Conservation (phyloP, 2,888 invertebrate species). For the Invenusta paracnida region DNA sequence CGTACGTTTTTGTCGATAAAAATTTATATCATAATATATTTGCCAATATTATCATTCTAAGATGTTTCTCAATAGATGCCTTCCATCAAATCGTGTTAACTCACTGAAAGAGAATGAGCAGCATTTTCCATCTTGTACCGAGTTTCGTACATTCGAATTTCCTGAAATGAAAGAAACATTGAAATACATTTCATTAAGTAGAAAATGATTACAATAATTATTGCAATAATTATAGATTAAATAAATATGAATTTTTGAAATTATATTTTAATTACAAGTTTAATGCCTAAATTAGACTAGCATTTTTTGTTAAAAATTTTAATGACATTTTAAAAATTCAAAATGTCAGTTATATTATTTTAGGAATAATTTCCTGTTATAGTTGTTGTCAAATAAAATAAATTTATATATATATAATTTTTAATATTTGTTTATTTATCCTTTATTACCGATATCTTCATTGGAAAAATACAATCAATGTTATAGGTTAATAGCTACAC, state of each 20-base stretch:
- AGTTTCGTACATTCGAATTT: constrained; percentile 54
- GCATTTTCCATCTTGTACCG: not conserved
- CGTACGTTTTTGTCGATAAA: no score
- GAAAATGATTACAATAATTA: not conserved
- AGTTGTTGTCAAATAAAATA: no score
- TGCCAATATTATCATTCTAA: not conserved
- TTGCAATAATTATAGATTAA: not conserved
- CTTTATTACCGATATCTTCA: no score
- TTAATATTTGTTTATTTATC: no score
- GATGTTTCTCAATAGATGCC: not conserved
- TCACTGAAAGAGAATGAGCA: not conserved
- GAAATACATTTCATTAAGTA: not conserved
- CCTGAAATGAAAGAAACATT: constrained; percentile 47
- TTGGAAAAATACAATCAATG: no score
- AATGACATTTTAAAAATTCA: no score
- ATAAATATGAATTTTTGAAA: not conserved
- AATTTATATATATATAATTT: no score
- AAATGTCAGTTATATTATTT: no score
- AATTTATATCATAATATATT: not conserved
- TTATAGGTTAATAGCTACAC: no score
- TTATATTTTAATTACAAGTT: not conserved
- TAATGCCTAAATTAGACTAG: not conserved
- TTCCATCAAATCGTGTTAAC: not conserved
- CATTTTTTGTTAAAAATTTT: no score
- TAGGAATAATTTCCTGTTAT: no score